These are phyloP conservation scores for Arrhopalites spinosus DNA, from an alignment of 2,888 invertebrate genomes.

Conservation along the genomic window DNA sequence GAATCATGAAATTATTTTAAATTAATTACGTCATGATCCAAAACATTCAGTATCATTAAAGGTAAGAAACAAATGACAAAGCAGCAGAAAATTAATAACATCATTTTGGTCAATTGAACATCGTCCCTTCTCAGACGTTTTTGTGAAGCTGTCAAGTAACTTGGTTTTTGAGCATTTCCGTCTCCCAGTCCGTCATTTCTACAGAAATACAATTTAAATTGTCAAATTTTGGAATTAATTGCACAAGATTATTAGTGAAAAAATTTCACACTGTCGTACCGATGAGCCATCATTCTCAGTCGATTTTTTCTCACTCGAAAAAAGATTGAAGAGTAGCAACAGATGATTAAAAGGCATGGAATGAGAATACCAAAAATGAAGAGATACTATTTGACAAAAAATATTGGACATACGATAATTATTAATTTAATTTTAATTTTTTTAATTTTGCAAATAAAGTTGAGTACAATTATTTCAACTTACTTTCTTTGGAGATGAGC, in stretches of 20 bases:
- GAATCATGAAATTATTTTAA: not conserved
- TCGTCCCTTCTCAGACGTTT: slow-evolving; percentile 67
- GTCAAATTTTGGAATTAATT: not conserved
- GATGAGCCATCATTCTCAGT: slow-evolving; percentile 73
- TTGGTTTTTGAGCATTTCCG: slow-evolving; percentile 19
- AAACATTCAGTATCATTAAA: slow-evolving; percentile 84
- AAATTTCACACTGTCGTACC: no score
- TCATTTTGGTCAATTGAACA: slow-evolving; percentile 75
- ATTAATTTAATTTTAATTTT: no score
- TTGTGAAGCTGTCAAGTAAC: slow-evolving; percentile 14
- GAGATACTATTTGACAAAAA: no score
- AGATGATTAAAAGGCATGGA: slow-evolving; percentile 82
- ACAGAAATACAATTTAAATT: slow-evolving; percentile 2
- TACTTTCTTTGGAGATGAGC: slow-evolving; percentile 81
- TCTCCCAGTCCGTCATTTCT: slow-evolving; percentile 23
- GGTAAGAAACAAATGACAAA: slow-evolving; percentile 86
- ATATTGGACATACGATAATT: no score
- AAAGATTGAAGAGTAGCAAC: slow-evolving; percentile 85
- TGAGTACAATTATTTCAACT: no score
- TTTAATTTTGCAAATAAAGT: no score
- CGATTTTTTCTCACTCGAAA: slow-evolving; percentile 77
- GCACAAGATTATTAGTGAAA: no score
- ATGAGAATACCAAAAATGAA: slow-evolving; percentile 82
- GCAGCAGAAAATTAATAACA: slow-evolving; percentile 85
- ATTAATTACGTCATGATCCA: slow-evolving; percentile 72